A percentile compares a stretch with the other conserved stretches of the same genome.
Conservation (phyloP, 2,797 vertebrate species). For the Sparidentex hasta region DNA sequence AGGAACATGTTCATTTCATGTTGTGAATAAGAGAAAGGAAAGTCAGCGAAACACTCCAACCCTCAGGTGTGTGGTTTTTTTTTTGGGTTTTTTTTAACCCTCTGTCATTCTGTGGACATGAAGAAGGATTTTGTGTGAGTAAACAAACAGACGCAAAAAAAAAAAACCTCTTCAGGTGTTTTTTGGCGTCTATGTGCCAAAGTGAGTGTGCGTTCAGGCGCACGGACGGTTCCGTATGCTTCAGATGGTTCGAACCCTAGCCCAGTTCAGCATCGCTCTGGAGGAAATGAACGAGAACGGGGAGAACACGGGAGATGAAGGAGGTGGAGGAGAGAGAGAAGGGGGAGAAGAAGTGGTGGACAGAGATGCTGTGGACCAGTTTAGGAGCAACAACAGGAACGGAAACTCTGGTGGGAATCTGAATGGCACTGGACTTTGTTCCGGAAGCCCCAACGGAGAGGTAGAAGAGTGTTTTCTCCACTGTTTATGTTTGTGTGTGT, state of each 20-base stretch:
- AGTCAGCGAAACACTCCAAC: slow-evolving; percentile 24
- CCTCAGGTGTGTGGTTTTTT: slow-evolving; percentile 30
- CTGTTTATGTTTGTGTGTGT: slow-evolving; percentile 10
- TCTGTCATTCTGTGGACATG: slow-evolving; percentile 31
- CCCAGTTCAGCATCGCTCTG: slow-evolving; percentile 98
- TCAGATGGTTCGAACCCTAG: slow-evolving; percentile 98
- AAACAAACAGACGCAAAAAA: slow-evolving; percentile 6
- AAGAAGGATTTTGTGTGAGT: slow-evolving; percentile 51
- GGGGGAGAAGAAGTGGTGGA: slow-evolving; percentile 72
- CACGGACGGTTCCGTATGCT: slow-evolving; percentile 89
- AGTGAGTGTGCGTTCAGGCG: slow-evolving; percentile 53
- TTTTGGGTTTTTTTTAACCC: neutral
- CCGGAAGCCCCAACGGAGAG: slow-evolving; percentile 82
- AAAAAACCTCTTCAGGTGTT: slow-evolving; percentile 1
- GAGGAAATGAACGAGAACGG: slow-evolving; percentile 97
- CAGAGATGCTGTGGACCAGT: slow-evolving; percentile 81
- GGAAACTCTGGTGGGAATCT: slow-evolving; percentile 71
- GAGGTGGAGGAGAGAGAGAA: slow-evolving; percentile 70
- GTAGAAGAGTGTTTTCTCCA: slow-evolving; percentile 76
- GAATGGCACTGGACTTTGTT: slow-evolving; percentile 74
- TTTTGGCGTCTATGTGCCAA: slow-evolving; percentile 52
- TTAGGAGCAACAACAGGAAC: slow-evolving; percentile 71
- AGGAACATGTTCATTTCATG: slow-evolving; percentile 23
- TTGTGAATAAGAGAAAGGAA: slow-evolving; percentile 21
- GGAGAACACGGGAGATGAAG: slow-evolving; percentile 86